Evolutionary conservation across 2,797 vertebrate species (phyloP), one percentile per base, ranked within the genome.

Genomic region (Acanthis flammea): DNA sequence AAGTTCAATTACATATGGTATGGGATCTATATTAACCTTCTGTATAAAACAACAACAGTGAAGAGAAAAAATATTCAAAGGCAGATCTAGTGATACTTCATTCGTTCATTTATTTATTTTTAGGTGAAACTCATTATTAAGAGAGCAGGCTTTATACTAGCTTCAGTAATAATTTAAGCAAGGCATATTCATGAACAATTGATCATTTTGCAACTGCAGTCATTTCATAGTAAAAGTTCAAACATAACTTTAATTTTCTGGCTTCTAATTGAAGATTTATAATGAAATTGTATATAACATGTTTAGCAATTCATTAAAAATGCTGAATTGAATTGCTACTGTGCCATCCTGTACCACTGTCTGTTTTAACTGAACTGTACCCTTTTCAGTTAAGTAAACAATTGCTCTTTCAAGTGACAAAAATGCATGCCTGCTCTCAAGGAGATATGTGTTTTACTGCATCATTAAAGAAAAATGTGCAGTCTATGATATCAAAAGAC

Each of bases 381-480:
- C 48, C 12, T 92, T 87, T 70, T 53, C 62, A 96, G 72, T 12
- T 51, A 88, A 86, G 62, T 53, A 94, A 96, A 96, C 87, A 96
- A 93, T 48, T 86, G 66, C 41, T 71, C 81, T 95, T 94, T 92
- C 41, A 90, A 86, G 73, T 60, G 83, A 88, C 73, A 92, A 87
- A 88, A 86, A 67, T 10, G 33, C 55, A 30, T 1, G 45, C 37
- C 55, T 79, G 60, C 50, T 91, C 37, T 71, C 60, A 83, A 87
- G 55, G 55, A 81, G 41, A 72, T 57, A 25, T 2, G 48, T 5
- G 7, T 73, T 92, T 95, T 58, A 76, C 85, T 37, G 45, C 60
- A 83, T 88, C 79, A 92, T 92, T 91, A 76, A 92, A 95, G 81
- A 96, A 96, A 97, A 97, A 92, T 19, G 31, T 70, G 55, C 79